phyloP scores from a whole-genome alignment of 2,888 invertebrate genomes.

The Harmothoe impar region DNA sequence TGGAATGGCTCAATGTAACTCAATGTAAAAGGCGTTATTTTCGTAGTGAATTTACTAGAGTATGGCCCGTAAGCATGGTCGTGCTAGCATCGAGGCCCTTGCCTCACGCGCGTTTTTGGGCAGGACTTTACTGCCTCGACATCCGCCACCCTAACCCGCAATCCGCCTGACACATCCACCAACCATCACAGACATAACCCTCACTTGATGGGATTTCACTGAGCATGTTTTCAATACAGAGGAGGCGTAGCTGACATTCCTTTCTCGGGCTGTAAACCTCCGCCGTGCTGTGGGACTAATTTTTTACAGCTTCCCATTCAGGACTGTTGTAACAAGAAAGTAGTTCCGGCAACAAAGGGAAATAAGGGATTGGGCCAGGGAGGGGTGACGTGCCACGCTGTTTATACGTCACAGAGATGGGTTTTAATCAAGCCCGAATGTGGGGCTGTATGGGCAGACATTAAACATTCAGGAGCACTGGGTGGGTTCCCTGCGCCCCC shows the following conservation, averaged over 20 bases:
- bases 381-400: not conserved
- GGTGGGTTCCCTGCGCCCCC: not conserved
- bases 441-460: not conserved
- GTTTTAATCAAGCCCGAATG: not conserved
- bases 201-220: slow-evolving; percentile 24
- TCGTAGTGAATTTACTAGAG: too few species aligned
- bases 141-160: too few species aligned
- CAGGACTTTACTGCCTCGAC: too few species aligned
- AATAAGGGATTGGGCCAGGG: too few species aligned
- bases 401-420: slow-evolving; percentile 7
- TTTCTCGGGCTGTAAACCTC: not conserved
- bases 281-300: not conserved
- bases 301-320: not conserved
- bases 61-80: too few species aligned
- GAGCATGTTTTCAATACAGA: not conserved
- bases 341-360: not conserved
- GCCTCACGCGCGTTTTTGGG: too few species aligned
- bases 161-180: not conserved
- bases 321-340: not conserved
- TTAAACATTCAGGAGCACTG: not conserved
- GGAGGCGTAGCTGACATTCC: not conserved
- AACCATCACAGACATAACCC: not conserved
- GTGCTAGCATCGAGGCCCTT: too few species aligned
- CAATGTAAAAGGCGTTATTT: too few species aligned
- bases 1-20: too few species aligned